These are phyloP conservation scores for Potorous gilbertii DNA, from an alignment of 2,797 vertebrate species.

Conservation along the genomic window DNA sequence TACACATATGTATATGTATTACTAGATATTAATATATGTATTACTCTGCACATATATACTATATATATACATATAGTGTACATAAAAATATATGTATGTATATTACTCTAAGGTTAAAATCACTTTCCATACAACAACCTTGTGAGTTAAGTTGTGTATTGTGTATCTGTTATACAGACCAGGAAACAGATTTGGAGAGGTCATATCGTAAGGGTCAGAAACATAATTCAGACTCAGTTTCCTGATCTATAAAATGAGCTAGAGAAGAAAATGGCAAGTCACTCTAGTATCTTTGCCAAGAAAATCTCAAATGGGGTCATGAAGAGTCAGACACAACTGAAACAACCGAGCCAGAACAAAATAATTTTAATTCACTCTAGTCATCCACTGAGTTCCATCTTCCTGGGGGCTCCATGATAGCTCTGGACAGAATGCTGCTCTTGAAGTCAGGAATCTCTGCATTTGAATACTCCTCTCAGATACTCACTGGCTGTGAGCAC, in stretches of 20 bases:
- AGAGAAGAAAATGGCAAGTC: not conserved
- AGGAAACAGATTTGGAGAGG: not conserved
- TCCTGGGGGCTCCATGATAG: not conserved
- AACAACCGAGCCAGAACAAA: not conserved
- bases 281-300: not conserved
- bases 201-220: not conserved
- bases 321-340: not conserved
- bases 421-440: not conserved
- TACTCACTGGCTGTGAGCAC: not conserved
- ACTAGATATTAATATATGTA: not conserved
- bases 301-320: not conserved
- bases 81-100: not conserved
- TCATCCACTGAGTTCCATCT: not conserved
- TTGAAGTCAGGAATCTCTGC: not conserved
- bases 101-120: not conserved
- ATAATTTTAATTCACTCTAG: not conserved
- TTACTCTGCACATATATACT: not conserved
- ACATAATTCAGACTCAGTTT: not conserved
- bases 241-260: not conserved
- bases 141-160: not conserved
- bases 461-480: not conserved
- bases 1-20: no score
- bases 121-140: not conserved
- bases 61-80: not conserved
- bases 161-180: not conserved